Evolutionary conservation across 2,113 vertebrate genomes (phyloP).

Genomic region (Merops nubicus): DNA sequence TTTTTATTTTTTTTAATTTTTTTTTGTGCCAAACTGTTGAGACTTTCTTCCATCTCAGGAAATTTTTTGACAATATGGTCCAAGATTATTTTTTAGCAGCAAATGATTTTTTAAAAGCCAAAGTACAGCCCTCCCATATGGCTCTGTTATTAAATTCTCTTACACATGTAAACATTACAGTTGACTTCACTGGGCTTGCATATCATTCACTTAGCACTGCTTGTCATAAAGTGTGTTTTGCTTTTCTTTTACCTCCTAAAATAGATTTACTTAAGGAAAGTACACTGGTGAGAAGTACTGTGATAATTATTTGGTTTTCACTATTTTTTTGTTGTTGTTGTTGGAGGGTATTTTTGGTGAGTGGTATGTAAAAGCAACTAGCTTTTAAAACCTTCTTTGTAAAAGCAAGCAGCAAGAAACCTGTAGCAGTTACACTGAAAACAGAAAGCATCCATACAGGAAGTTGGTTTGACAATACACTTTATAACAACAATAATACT

Average conservation of each 20-base stretch:
- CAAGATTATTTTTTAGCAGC: background rate
- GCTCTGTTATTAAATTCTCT: background rate
- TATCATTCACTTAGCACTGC: background rate
- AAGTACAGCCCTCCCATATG: fast-evolving
- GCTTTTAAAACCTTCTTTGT: background rate
- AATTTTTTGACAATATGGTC: fast-evolving
- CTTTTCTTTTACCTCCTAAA: background rate
- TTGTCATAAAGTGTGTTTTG: background rate
- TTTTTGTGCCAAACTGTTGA: background rate
- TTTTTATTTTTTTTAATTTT: too few species aligned
- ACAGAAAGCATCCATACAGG: background rate
- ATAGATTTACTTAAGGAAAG: background rate
- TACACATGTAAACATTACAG: background rate
- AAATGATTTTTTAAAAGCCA: background rate
- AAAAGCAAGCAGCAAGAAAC: background rate
- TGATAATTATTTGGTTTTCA: background rate
- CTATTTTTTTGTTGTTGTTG: background rate
- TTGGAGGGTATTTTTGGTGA: background rate
- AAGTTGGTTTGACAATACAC: background rate
- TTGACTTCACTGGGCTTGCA: background rate
- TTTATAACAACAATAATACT: background rate
- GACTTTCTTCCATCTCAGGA: background rate
- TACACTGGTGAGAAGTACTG: background rate
- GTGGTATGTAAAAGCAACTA: background rate
- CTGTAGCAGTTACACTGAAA: background rate